A percentile compares a stretch with the other conserved stretches of the same genome.
phyloP scores from a whole-genome alignment of 2,888 invertebrate genomes.

The Tribolium freemani region DNA sequence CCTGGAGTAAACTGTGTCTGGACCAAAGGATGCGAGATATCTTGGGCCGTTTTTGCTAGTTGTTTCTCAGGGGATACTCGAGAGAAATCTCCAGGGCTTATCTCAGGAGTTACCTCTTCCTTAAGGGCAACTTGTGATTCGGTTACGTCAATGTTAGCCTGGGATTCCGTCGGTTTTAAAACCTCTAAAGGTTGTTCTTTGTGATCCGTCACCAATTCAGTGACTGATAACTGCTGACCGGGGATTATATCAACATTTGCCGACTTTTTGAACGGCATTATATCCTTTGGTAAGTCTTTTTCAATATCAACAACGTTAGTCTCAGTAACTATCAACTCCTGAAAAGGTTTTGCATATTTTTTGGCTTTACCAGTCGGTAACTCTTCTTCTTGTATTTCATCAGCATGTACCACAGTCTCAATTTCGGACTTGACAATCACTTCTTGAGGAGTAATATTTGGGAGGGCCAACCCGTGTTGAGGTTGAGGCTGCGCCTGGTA shows the following conservation, averaged over 20 bases:
- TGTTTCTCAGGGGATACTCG: conserved; percentile 66
- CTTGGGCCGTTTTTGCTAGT: conserved; percentile 66
- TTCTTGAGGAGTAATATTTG: conserved; percentile 67
- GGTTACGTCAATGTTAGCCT: conserved; percentile 71
- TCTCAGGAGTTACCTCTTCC: conserved; percentile 68
- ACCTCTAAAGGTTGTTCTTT: conserved; percentile 69
- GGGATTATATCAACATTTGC: conserved; percentile 71
- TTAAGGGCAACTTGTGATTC: conserved; percentile 70
- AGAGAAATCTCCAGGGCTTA: conserved; percentile 68
- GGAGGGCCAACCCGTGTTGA: conserved; percentile 64
- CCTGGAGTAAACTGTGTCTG: conserved; percentile 68
- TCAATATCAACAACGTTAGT: conserved; percentile 72
- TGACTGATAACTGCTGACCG: conserved; percentile 74
- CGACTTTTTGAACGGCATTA: conserved; percentile 72
- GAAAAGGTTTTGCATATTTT: conserved; percentile 67
- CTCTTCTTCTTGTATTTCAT: conserved; percentile 66
- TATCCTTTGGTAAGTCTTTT: conserved; percentile 68
- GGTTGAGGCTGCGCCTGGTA: conserved; percentile 64
- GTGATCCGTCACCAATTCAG: conserved; percentile 71
- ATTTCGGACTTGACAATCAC: conserved; percentile 69
- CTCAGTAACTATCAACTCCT: conserved; percentile 71
- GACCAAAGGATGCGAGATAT: conserved; percentile 67
- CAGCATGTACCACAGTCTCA: conserved; percentile 67
- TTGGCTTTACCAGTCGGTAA: conserved; percentile 69
- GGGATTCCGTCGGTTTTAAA: conserved; percentile 66